Evolutionary conservation across 37 sponge, comb jelly and placozoan genomes (phyloP), one percentile per base, ranked within the genome.

Genomic region (Hormiphora californensis): DNA sequence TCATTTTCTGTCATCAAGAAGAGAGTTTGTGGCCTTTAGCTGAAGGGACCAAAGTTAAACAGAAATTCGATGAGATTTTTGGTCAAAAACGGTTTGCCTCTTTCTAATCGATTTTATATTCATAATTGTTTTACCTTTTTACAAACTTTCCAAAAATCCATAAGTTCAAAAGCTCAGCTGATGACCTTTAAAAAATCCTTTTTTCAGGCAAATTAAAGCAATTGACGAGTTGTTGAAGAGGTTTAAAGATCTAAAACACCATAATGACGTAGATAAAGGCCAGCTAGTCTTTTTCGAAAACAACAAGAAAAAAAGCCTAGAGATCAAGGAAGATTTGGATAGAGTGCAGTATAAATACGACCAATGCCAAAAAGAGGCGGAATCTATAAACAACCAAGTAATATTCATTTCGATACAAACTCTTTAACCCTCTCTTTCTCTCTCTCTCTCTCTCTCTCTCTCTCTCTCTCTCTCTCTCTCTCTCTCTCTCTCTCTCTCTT

Each of bases 1-100:
- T 98, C 54, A 91, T 98, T 9, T 95, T 98, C 91, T 98, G 99
- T 55, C 99, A 98, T 54, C 99, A 98, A 54, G 99, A 98, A 86
- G 99, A 98, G 36, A 90, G 94, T 0, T 55, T 87, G n/a, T 98
- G 99, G 97, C 99, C 99, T 0, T 87, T 98, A 39, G 86, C 91
- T 88, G 95, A 98, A 61, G 91, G 94, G 0, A 98, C 91, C 32
- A 88, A 86, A 0, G 88, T 98, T 41, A 98, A 98, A 86, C 88
- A 86, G 34, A 98, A 93, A 62, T 98, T 98, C 91, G 99, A 98
- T 87, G 93, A 93, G 59, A 98, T 98, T n/a, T 98, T 98, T 90
- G 94, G 86, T 19, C 86, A 88, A 39, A 89, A 61, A 36, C 32
- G 87, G 87, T 88, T 0, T 25, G 36, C 28, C 28, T 46, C 8